Evolutionary conservation across 2,113 vertebrate species (phyloP), one percentile per base, ranked within the genome.

Genomic region (Garra rufa): DNA sequence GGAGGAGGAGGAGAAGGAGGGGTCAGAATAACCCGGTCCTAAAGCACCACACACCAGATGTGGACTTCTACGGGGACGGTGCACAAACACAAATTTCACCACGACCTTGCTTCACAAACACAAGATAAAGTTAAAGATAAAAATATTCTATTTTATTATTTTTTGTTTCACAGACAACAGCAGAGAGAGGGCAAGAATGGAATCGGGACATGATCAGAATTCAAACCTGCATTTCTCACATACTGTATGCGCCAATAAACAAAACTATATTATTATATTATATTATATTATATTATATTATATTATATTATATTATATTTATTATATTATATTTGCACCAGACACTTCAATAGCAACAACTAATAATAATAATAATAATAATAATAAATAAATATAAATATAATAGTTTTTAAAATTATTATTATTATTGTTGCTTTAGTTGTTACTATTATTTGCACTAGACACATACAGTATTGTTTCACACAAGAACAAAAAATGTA

Each of bases 21-120:
- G 75, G 91, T 92, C 95, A 94, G 95, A 85, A 69, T 55, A 34
- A 28, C 93, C 94, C 92, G 93, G 94, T 91, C 92, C 92, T 92
- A 85, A 93, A 93, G 93, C 95, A 92, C 94, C 21, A 67, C 94
- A 93, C 94, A 95, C 95, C 97, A 99, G 96, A 98, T 97, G 97
- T 97, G 96, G 95, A 96, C 95, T 91, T 93, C 89, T 76, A 91
- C 88, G 86, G 87, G 91, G 89, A 91, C 89, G 85, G 87, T 88
- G 87, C n/a, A n/a, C 63, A 17, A 34, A 8, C 81, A 76, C 26
- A 19, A 38, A 26, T 75, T 10, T 50, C 26, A 50, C 26, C 46
- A 17, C 26, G 26, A 74, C 21, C 15, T 63, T 46, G 57, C 19
- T 4, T 3, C n/a, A 41, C 21, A 48, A 28, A 50, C 41, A 48